Conservation (phyloP, 2,113 vertebrate genomes). For the Trogon melanurus region DNA sequence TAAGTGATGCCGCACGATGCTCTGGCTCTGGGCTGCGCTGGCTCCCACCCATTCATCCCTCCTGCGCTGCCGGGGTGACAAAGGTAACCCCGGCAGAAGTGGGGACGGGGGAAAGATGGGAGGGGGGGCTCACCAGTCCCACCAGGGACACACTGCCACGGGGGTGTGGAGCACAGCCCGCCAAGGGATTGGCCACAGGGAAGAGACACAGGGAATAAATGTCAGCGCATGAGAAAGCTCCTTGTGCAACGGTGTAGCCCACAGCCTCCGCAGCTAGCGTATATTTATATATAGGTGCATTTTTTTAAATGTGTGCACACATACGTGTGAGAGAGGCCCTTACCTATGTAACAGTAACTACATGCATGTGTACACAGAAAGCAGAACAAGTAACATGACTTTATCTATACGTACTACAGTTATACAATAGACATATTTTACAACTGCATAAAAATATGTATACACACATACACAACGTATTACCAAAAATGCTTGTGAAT, state of each 20-base stretch:
- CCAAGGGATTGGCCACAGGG: too few relatives aligned
- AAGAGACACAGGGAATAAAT: too few relatives aligned
- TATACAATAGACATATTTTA: not conserved
- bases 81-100: not conserved
- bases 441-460: not conserved
- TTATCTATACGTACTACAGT: too few relatives aligned
- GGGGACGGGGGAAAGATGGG: not conserved
- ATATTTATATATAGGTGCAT: too few relatives aligned
- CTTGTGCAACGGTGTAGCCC: too few relatives aligned
- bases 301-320: too few relatives aligned
- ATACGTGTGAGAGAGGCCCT: not conserved
- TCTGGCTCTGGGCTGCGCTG: too few relatives aligned
- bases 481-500: not conserved
- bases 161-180: not conserved
- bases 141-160: not conserved
- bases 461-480: not conserved
- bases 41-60: not conserved
- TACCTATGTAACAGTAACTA: not conserved
- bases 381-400: not conserved
- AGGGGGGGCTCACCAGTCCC: not conserved
- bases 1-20: too few relatives aligned
- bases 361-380: too few relatives aligned
- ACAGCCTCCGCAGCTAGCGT: too few relatives aligned
- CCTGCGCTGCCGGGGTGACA: not conserved
- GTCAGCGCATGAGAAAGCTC: too few relatives aligned